phyloP scores from a whole-genome alignment of 2,113 vertebrate species.

The Limanda limanda region DNA sequence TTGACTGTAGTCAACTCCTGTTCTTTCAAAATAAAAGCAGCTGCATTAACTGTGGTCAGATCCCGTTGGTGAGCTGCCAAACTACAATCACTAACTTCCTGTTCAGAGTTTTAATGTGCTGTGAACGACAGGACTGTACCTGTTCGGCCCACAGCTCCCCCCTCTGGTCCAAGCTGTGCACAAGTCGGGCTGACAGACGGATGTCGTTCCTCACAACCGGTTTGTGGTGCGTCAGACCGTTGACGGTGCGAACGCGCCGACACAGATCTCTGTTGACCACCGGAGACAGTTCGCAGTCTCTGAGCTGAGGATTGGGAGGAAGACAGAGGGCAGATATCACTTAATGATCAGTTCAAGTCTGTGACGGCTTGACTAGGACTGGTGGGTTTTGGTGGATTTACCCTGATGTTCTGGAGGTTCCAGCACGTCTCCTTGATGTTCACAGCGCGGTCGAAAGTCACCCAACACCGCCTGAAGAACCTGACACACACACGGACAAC shows the following conservation, averaged over 20 bases:
- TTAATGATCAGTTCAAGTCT: too few relatives aligned
- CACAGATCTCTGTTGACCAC: slow-evolving; percentile 91
- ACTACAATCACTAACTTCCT: too few relatives aligned
- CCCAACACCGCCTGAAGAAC: slow-evolving; percentile 92
- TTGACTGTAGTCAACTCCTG: too few relatives aligned
- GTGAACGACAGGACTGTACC: neutral
- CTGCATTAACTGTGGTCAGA: too few relatives aligned
- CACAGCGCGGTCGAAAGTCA: slow-evolving; percentile 91
- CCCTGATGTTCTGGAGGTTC: slow-evolving; percentile 92
- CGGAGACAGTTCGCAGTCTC: slow-evolving; percentile 90
- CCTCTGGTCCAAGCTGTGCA: slow-evolving; percentile 87
- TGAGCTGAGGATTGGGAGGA: slow-evolving; percentile 76
- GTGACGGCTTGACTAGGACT: too few relatives aligned
- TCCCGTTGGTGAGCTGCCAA: too few relatives aligned
- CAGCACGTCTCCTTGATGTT: slow-evolving; percentile 95
- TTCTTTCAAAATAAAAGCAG: too few relatives aligned
- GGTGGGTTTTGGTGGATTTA: slow-evolving; percentile 50
- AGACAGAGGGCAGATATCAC: neutral
- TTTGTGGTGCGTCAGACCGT: slow-evolving; percentile 89
- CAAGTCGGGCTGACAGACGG: slow-evolving; percentile 87
- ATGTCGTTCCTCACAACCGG: slow-evolving; percentile 91
- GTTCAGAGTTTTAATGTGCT: too few relatives aligned
- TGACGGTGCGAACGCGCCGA: slow-evolving; percentile 86
- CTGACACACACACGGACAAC: slow-evolving; percentile 60
- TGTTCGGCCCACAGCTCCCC: slow-evolving; percentile 87